Percentiles rank a stretch among this genome's conserved stretches.
These are phyloP conservation scores for Gila robusta DNA, from an alignment of 2,797 vertebrate genomes.

Conservation along the genomic window DNA sequence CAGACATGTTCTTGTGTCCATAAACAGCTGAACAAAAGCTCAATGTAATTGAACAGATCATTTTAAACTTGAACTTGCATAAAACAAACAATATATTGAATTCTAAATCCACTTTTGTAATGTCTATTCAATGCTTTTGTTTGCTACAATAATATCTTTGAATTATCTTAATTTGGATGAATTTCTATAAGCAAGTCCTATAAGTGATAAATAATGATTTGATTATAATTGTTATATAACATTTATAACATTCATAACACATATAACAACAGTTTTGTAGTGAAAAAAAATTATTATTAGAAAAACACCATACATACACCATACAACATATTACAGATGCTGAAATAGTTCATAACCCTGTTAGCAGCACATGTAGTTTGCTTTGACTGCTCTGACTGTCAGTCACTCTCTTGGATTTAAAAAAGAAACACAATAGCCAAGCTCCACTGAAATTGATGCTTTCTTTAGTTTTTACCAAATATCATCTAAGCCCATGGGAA, in stretches of 20 bases:
- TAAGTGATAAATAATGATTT: not conserved
- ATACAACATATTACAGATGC: not conserved
- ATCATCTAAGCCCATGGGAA: slow-evolving; percentile 23
- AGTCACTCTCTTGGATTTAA: not conserved
- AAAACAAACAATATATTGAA: not conserved
- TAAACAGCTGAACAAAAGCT: too few relatives aligned
- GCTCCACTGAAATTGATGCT: slow-evolving; percentile 37
- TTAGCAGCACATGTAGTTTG: not conserved
- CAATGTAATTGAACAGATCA: not conserved
- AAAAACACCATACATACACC: not conserved
- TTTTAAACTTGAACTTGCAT: not conserved
- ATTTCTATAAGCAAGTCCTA: not conserved
- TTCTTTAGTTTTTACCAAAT: slow-evolving; percentile 42
- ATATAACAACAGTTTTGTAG: not conserved
- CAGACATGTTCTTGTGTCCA: too few relatives aligned
- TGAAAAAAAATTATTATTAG: not conserved
- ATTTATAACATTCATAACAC: too few relatives aligned
- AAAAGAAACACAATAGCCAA: not conserved
- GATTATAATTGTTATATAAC: too few relatives aligned
- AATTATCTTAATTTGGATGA: not conserved
- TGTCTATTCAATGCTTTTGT: not conserved
- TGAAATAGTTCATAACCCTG: not conserved
- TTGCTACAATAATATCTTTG: not conserved
- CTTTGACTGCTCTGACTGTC: not conserved
- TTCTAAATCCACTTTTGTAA: not conserved